Evolutionary conservation across 2,888 invertebrate species (phyloP), one percentile per base, ranked within the genome.

Genomic region (Drosophila imparisetae): DNA sequence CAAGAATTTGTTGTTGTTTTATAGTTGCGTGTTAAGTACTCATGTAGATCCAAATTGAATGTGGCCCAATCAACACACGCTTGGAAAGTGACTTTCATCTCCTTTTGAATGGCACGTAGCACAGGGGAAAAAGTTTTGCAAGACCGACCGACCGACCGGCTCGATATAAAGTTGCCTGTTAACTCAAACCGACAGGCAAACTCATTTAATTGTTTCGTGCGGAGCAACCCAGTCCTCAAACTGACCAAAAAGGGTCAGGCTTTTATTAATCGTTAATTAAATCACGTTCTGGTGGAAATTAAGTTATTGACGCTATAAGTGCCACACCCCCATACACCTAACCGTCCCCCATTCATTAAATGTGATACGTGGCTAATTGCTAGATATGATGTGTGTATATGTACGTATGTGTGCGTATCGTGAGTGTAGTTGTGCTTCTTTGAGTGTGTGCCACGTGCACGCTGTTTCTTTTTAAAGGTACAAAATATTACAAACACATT

Each of bases 301-400:
- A 90, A 90, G 89, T 90, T 90, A 86, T 90, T 86, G 86, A 83
- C 86, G 78, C 75, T 63, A 65, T 71, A 78, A 88, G 83, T 86
- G 78, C 69, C 62, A 53, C 48, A 55, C 29, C 49, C 50, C 40
- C 42, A 10, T 4, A 1, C 60, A 30, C 8, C 45, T n/a, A 18
- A 36, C 27, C 24, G 13, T 2, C 10, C n/a, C 15, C 49, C 15
- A 18, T 24, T 30, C 58, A 55, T 66, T 61, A 50, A 57, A 66
- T 53, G 52, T 29, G 66, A 75, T 77, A 75, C 80, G 75, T 85
- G 89, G 80, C 78, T 90, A 90, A 86, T 90, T 88, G 76, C 53
- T 54, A 34, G 34, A 27, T 36, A 34, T 15, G 50, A 38, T 11
- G 32, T 32, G 32, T 32, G 30, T 27, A 27, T 4, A 15, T 48